These are phyloP conservation scores for Brachionus koreanus DNA, from an alignment of 1,140 invertebrate genomes.

Conservation along the genomic window DNA sequence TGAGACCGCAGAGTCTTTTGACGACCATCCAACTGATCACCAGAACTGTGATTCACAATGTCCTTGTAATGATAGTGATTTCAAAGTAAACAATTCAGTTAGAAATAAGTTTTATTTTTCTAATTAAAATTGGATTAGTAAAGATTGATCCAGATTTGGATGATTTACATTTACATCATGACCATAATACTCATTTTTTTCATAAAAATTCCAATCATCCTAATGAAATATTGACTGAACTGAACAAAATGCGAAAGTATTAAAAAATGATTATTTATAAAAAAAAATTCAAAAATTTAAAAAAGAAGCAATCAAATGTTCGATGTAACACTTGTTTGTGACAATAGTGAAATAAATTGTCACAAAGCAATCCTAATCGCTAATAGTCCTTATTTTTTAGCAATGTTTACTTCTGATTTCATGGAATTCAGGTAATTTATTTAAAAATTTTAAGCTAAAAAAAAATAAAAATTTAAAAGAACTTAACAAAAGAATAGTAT, in stretches of 20 bases:
- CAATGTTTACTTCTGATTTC: constrained; percentile 46
- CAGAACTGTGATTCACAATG: not conserved
- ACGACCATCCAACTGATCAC: not conserved
- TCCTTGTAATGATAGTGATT: not conserved
- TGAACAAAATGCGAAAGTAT: constrained; percentile 31
- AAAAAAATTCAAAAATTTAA: not conserved
- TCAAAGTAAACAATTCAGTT: not conserved
- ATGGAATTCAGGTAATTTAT: constrained; percentile 27
- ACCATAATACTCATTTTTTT: constrained; percentile 31
- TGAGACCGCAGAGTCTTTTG: constrained; percentile 12
- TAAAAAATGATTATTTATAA: not conserved
- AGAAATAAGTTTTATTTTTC: not conserved
- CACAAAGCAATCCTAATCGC: constrained; percentile 46
- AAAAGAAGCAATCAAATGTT: constrained; percentile 24
- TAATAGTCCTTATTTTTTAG: constrained; percentile 45
- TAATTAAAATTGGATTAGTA: constrained; percentile 14
- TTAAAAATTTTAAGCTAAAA: not conserved
- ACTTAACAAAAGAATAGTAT: not conserved
- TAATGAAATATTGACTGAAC: not conserved
- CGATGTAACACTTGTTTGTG: constrained; percentile 45
- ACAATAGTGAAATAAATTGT: constrained; percentile 44
- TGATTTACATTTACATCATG: constrained; percentile 35
- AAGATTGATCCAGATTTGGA: constrained; percentile 12
- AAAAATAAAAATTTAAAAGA: not conserved
- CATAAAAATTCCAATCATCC: not conserved